Evolutionary conservation across 2,113 vertebrate species (phyloP), one percentile per base, ranked within the genome.

Genomic region (Centrocercus urophasianus): DNA sequence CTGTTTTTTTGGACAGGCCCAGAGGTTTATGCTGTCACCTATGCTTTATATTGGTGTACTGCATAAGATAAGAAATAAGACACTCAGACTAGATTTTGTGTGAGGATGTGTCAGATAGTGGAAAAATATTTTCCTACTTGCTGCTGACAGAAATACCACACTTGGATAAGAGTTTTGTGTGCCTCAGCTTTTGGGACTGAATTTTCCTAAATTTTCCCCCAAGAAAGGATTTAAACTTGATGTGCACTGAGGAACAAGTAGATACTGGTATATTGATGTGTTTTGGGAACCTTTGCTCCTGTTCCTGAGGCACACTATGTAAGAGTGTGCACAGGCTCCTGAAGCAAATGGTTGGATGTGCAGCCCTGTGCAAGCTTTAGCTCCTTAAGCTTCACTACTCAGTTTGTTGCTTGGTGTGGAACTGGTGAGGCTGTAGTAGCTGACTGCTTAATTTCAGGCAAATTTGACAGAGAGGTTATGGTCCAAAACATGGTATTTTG

Each of bases 321-420:
- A n/a, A 57, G 42, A 71, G 48, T 30, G 15, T 36, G 47, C 15
- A 25, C 13, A 57, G 28, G 65, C 21, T n/a, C 40, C 65, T 79
- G 43, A 60, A 47, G 6, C 57, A 72, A 36, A 22, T 17, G 16
- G 22, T 61, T 1, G 0, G n/a, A 45, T 0, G 0, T n/a, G 25
- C 59, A 81, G 52, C 61, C 81, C 45, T 45, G 36, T 40, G 56
- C 1, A 13, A 48, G 50, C 24, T 52, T 71, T 83, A 79, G 24
- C 32, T 24, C 14, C 14, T 79, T 65, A 6, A 50, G 28, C 50
- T 92, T 56, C 10, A 6, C 7, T n/a, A 19, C 6, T 60, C 52
- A 19, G 1, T 54, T 15, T 78, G 4, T 14, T 83, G 11, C 25
- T 75, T 11, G 6, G 8, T 15, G 13, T 52, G 42, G 52, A 73